Base-by-base conservation (phyloP, 2,888 invertebrate species). In the Uropetala carovei region DNA sequence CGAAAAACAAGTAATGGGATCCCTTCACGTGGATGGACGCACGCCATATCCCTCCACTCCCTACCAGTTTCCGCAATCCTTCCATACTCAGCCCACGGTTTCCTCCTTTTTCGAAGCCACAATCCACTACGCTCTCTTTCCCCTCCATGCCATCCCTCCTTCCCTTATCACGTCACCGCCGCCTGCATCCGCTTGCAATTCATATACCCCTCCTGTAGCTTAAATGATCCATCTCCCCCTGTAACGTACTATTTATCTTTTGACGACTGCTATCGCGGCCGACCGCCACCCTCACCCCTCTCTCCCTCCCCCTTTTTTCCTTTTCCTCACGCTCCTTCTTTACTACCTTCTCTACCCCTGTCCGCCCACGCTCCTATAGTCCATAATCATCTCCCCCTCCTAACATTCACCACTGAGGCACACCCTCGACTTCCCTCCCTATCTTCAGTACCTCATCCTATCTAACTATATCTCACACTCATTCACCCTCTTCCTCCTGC, bases 321-420 rank as follows among this genome's bases (percentile, higher is more conserved):
- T 22, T 14, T 18, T 9, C 83, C 9, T 13, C 58, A n/a, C 59
- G 27, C 22, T 1, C 22, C 58, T 58, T 58, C 86, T 27, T n/a
- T 60, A 16, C 68, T 58, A 27, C 56, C 43, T 59, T 64, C 89
- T 64, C 43, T 64, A 64, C 30, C 89, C 64, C 43, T 64, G n/a
- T 89, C 89, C 85, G 58, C 13, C 60, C 86, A 11, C 13, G 4
- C 60, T 59, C 64, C 64, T 64, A n/a, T n/a, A 64, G 89, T 89
- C 89, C 89, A 64, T 89, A 60, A 89, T 64, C 83, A 57, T 83
- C 89, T 30, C 43, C 64, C 64, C 59, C 30, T 64, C 85, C 58
- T 58, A 75, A 60, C 60, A 7, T 27, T 11, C 82, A 30, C 56
- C 64, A 30, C 64, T n/a, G 18, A 27, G 30, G n/a, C 68, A 58